phyloP scores from a whole-genome alignment of 2,888 invertebrate genomes.

The Eristalinus sepulchralis region DNA sequence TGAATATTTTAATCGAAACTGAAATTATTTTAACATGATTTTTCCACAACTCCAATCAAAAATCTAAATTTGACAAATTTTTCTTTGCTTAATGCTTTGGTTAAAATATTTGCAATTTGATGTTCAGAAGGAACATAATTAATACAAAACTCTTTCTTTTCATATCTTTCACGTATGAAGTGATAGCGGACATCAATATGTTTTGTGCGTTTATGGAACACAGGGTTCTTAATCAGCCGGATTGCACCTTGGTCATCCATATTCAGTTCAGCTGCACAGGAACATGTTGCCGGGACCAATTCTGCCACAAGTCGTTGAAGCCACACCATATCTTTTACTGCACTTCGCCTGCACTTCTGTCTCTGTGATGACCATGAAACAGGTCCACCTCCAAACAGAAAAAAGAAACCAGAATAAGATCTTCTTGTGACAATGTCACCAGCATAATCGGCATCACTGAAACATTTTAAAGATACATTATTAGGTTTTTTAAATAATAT shows the following conservation, averaged over 20 bases:
- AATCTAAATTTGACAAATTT: not conserved
- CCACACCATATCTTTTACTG: constrained; percentile 4
- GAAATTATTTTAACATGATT: no score
- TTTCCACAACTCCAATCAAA: not conserved
- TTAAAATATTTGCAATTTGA: constrained; percentile 11
- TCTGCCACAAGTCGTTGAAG: no score
- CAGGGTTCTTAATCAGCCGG: constrained; percentile 73
- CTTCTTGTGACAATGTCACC: not conserved
- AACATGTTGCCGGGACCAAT: no score
- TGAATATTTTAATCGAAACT: no score
- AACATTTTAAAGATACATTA: constrained; percentile 6
- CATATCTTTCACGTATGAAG: constrained; percentile 3
- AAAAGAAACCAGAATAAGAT: not conserved
- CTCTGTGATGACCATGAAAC: constrained; percentile 6
- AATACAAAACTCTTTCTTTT: not conserved
- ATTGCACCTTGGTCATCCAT: no score
- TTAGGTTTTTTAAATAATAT: not conserved
- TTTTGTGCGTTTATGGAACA: constrained; percentile 72
- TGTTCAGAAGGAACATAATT: constrained; percentile 3
- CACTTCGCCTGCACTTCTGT: not conserved
- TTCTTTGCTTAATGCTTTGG: not conserved
- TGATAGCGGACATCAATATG: constrained; percentile 64
- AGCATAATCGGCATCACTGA: constrained; percentile 41
- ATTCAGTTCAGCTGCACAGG: no score
- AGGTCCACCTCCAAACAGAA: not conserved